Evolutionary conservation across 2,797 vertebrate genomes (phyloP).

Genomic region (Hemitrygon akajei): DNA sequence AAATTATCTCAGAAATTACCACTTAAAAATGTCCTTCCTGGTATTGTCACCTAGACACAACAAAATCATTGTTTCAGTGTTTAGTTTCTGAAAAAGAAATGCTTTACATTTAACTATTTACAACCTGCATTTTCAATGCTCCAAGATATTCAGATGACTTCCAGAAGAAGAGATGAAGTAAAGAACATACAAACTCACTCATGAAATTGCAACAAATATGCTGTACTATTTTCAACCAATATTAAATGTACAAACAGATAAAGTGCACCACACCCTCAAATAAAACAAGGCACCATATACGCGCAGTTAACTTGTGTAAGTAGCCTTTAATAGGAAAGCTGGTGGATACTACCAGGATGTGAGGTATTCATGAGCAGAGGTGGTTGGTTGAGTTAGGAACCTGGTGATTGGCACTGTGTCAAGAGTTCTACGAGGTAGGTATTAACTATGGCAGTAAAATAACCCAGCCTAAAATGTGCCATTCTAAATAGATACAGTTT

Average conservation of each 20-base stretch:
- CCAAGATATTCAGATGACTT: background rate
- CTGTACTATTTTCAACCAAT: background rate
- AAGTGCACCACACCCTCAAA: constrained; percentile 24
- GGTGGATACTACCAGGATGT: background rate
- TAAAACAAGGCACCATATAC: background rate
- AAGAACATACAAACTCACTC: background rate
- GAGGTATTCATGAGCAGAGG: background rate
- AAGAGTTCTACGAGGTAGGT: too few species aligned
- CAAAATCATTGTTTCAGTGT: background rate
- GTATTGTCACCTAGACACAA: background rate
- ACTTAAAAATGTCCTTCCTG: background rate
- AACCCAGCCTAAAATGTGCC: background rate
- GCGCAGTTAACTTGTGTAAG: background rate
- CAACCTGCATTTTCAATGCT: background rate
- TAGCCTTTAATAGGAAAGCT: constrained; percentile 5
- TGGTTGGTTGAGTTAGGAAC: background rate
- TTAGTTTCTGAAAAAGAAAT: background rate
- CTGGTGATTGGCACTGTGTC: background rate
- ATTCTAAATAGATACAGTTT: background rate
- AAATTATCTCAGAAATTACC: background rate
- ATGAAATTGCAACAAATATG: background rate
- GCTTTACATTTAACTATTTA: background rate
- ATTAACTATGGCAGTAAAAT: background rate
- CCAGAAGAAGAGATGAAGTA: background rate
- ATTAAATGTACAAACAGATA: background rate